Evolutionary conservation across 2,113 vertebrate species (phyloP).

Genomic region (Edolisoma coerulescens): DNA sequence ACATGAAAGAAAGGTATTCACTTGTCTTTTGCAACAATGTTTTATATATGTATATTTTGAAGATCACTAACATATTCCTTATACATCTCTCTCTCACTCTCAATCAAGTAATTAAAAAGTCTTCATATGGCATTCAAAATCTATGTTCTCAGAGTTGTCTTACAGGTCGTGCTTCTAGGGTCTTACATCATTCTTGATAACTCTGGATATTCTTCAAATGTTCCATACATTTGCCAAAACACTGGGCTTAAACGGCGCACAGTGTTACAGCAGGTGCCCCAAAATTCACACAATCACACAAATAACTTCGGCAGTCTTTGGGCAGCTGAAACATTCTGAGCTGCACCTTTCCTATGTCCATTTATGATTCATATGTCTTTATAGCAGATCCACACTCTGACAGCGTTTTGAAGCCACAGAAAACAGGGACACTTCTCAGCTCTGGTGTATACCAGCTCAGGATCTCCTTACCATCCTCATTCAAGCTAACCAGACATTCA

Average conservation of each 20-base stretch:
- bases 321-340: neutral
- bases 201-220: neutral
- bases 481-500: neutral
- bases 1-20: neutral
- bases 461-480: neutral
- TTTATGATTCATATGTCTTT: neutral
- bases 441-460: neutral
- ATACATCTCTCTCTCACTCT: no score
- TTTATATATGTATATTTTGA: neutral
- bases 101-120: neutral
- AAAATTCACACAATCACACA: neutral
- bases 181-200: neutral
- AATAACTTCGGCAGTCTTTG: neutral
- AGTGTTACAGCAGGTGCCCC: neutral
- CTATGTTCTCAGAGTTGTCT: neutral
- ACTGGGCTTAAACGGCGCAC: neutral
- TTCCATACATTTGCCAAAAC: neutral
- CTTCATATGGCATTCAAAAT: neutral
- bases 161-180: neutral
- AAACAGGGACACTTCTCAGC: neutral
- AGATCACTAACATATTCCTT: neutral
- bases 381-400: neutral
- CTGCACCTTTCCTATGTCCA: neutral
- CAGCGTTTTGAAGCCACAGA: neutral
- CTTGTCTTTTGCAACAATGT: neutral